Percentiles rank a stretch among this genome's conserved stretches.
These are phyloP conservation scores for Epistrophe grossulariae DNA, from an alignment of 2,888 invertebrate species.

Conservation along the genomic window DNA sequence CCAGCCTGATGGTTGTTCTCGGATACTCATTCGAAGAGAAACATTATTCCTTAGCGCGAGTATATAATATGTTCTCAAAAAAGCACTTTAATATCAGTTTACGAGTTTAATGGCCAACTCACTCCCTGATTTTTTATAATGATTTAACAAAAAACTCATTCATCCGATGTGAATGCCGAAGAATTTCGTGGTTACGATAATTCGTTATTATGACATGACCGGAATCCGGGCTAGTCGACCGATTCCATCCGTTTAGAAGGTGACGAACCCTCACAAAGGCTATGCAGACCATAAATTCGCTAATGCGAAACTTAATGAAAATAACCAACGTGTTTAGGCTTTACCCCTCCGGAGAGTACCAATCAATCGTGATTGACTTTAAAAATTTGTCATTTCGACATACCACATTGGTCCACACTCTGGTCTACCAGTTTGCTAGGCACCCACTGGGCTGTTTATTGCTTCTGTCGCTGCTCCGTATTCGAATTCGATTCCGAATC, in stretches of 20 bases:
- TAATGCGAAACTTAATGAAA: slow-evolving; percentile 50
- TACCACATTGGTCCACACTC: slow-evolving; percentile 29
- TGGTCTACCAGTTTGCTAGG: slow-evolving; percentile 50
- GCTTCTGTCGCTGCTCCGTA: slow-evolving; percentile 43
- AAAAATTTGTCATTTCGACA: slow-evolving; percentile 70
- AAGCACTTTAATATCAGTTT: slow-evolving; percentile 17
- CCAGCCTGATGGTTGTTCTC: slow-evolving; percentile 10
- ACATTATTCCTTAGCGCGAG: slow-evolving; percentile 3
- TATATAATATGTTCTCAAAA: slow-evolving; percentile 3
- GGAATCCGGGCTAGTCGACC: not conserved
- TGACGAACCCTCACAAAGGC: slow-evolving; percentile 40
- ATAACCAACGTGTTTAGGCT: slow-evolving; percentile 33
- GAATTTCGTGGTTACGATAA: slow-evolving; percentile 58
- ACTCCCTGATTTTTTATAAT: slow-evolving; percentile 10
- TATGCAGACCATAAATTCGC: slow-evolving; percentile 21
- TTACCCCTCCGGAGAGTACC: slow-evolving; percentile 44
- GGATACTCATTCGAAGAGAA: slow-evolving; percentile 38
- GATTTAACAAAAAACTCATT: slow-evolving; percentile 37
- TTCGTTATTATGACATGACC: slow-evolving; percentile 31
- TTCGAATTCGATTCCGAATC: slow-evolving; percentile 26
- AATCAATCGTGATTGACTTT: slow-evolving; percentile 60
- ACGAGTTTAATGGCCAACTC: not conserved
- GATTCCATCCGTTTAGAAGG: slow-evolving; percentile 27
- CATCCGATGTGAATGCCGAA: slow-evolving; percentile 43
- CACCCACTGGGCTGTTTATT: slow-evolving; percentile 64